Percentiles rank a stretch among this genome's conserved stretches.
phyloP scores from a whole-genome alignment of 1,140 invertebrate species.

The Hermetia illucens region DNA sequence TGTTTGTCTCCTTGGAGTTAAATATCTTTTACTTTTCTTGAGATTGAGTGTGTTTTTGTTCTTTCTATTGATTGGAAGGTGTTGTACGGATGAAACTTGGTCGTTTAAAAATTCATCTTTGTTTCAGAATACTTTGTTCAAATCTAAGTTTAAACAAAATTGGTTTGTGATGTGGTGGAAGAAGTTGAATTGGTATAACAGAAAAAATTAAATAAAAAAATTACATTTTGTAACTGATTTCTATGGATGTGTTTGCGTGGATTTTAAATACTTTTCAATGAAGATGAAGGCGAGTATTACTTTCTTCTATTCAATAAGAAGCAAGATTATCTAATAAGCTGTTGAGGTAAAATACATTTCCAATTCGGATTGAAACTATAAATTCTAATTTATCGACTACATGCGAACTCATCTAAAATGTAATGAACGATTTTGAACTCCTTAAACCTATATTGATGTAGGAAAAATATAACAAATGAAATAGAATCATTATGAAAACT shows the following conservation, averaged over 20 bases:
- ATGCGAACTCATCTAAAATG: not conserved
- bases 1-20: not conserved
- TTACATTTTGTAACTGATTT: not conserved
- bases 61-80: too few species aligned
- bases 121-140: constrained; percentile 5
- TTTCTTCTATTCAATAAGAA: not conserved
- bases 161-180: not conserved
- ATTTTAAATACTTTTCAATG: too few species aligned
- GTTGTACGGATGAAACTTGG: constrained; percentile 12
- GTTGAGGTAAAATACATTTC: not conserved
- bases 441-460: not conserved
- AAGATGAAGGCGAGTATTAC: too few species aligned
- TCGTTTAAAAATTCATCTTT: constrained; percentile 10
- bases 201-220: not conserved
- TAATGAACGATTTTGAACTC: not conserved
- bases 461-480: not conserved
- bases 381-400: not conserved
- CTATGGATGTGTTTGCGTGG: not conserved
- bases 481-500: not conserved
- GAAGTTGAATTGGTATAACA: not conserved
- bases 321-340: not conserved
- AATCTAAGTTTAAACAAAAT: not conserved
- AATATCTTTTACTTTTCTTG: not conserved
- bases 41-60: not conserved
- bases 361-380: not conserved